Evolutionary conservation across 2,113 vertebrate genomes (phyloP).

Genomic region (Pterocles orientalis): DNA sequence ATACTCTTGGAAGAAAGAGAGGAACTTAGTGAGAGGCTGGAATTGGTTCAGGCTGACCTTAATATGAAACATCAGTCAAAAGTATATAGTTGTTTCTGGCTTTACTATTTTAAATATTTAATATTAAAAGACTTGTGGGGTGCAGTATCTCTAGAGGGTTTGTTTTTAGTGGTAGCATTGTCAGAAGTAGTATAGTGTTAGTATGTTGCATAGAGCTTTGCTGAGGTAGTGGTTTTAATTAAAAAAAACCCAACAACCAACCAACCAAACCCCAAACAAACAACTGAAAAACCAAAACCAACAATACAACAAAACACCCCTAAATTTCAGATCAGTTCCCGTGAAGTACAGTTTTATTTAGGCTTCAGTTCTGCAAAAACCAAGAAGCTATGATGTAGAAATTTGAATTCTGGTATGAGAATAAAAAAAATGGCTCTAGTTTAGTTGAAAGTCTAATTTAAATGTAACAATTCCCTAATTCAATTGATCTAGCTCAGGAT

Average conservation of each 20-base stretch:
- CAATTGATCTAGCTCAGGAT: neutral
- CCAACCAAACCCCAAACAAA: neutral
- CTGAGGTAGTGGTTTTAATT: neutral
- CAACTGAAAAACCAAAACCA: neutral
- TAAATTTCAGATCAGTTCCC: neutral
- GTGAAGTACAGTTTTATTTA: neutral
- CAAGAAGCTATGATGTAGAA: neutral
- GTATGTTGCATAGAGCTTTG: neutral
- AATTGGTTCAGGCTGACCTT: neutral
- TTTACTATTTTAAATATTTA: neutral
- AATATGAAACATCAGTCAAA: neutral
- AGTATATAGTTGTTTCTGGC: neutral
- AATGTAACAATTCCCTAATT: neutral
- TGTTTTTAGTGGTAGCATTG: neutral
- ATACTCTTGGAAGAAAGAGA: neutral
- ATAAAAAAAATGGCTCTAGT: neutral
- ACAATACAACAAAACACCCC: fast-evolving
- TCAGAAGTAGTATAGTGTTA: neutral
- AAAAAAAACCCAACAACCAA: neutral
- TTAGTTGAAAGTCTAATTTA: neutral
- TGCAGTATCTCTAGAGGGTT: neutral
- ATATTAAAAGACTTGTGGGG: neutral
- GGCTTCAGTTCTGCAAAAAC: neutral
- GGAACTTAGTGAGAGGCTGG: neutral
- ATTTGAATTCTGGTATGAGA: neutral